Percentiles rank a stretch among this genome's conserved stretches.
Conservation (phyloP, 2,113 vertebrate species). For the Paracanthobrama guichenoti region DNA sequence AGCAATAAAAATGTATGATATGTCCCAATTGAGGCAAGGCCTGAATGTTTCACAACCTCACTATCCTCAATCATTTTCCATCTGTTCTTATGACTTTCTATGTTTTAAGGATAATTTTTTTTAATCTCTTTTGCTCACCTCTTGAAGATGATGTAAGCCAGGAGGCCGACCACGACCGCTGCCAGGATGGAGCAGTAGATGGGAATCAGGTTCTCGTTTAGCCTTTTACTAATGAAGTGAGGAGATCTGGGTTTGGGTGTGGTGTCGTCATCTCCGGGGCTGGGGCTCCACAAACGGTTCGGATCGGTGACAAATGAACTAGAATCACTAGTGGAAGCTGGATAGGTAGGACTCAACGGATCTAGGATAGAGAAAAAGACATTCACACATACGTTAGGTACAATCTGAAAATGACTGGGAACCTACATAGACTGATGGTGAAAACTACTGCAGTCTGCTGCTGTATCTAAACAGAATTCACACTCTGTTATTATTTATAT, state of each 20-base stretch:
- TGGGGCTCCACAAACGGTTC: constrained; percentile 56
- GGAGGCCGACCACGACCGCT: constrained; percentile 89
- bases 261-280: constrained; percentile 71
- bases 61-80: neutral
- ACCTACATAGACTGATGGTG: neutral
- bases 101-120: neutral
- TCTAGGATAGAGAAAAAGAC: constrained; percentile 59
- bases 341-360: constrained; percentile 62
- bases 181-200: constrained; percentile 98
- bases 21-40: neutral
- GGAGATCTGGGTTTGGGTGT: constrained; percentile 83
- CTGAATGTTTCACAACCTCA: constrained; percentile 51
- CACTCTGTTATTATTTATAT: neutral
- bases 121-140: constrained; percentile 77
- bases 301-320: constrained; percentile 59
- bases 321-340: constrained; percentile 49
- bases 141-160: constrained; percentile 93
- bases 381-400: neutral
- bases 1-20: too few species aligned
- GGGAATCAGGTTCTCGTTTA: constrained; percentile 92
- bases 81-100: neutral
- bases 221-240: constrained; percentile 79
- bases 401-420: neutral
- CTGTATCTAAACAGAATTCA: neutral
- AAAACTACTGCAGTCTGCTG: neutral